Base-by-base conservation (phyloP, 1,140 invertebrate species). In the Neodiprion virginianus region DNA sequence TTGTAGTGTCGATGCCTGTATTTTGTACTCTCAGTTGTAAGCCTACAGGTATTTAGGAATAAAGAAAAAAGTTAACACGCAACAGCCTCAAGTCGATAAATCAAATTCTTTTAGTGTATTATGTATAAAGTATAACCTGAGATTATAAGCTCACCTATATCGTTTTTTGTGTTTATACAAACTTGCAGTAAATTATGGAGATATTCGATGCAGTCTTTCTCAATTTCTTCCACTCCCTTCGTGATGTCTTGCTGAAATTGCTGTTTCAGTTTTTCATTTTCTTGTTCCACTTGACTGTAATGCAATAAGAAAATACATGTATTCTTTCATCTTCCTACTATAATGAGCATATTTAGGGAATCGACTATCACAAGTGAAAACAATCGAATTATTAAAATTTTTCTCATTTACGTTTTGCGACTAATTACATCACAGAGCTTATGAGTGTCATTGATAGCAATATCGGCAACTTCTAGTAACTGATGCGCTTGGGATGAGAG, bases 381-480 rank as follows among this genome's bases (percentile, higher is more conserved):
- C 69, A 23, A 68, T 48, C 14, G 66, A 23, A 75, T 53, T 73
- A 68, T 67, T 68, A 75, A 72, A 76, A 69, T 0, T 40, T 40
- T 69, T 78, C 86, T 77, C 17, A 78, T 86, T 77, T 80, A 90
- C 88, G 86, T 89, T 79, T 93, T 92, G 21, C 92, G 87, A 74
- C 90, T 90, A 40, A 96, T 89, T 78, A 92, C 93, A 65, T 91
- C 90, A 78, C 94, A 92, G 7, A 96, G 87, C 67, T 90, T 89
- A 7, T 86, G 74, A 0, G 93, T 91, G 83, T 96, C 93, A 1
- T 77, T 75, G 3, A 92, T 91, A 9, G 93, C 91, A 21, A 84
- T 77, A 74, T 95, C 91, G 0, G 93, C 93, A 1, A 92, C 92
- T 8, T 87, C 83, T 12, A 96, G 80, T 9, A 96, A 85, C 79